phyloP scores from a whole-genome alignment of 37 sponge, comb jelly and placozoan genomes.

The Oscarella lobularis region DNA sequence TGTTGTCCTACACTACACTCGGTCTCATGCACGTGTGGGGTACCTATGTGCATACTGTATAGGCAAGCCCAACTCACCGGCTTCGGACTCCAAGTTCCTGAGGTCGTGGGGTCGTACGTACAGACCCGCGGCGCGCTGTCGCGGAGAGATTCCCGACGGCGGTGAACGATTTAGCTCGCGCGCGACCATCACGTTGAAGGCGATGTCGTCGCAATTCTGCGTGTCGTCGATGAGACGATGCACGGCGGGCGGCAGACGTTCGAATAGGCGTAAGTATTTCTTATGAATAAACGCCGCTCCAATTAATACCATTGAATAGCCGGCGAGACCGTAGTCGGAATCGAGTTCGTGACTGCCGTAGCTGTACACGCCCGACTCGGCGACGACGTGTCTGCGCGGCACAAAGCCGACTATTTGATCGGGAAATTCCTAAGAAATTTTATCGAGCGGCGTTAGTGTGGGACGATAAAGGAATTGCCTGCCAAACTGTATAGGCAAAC shows the following conservation, averaged over 20 bases:
- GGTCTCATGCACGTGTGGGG: too few relatives aligned
- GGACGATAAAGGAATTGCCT: neutral
- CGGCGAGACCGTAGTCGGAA: neutral
- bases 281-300: slow-evolving; percentile 10
- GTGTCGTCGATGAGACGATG: slow-evolving; percentile 8
- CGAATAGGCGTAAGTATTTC: slow-evolving; percentile 1
- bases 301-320: slow-evolving; percentile 13
- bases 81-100: slow-evolving; percentile 6
- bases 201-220: slow-evolving; percentile 13
- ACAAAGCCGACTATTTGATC: slow-evolving; percentile 1
- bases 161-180: neutral
- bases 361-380: neutral
- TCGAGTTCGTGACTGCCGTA: neutral
- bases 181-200: slow-evolving; percentile 14
- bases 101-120: neutral
- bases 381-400: neutral
- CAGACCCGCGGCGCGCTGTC: too few relatives aligned
- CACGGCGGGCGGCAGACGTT: neutral
- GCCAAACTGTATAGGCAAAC: slow-evolving; percentile 12
- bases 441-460: neutral
- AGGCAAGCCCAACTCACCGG: neutral
- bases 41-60: neutral
- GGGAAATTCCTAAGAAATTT: neutral
- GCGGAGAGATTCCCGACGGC: too few relatives aligned
- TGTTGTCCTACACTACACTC: too few relatives aligned